Percentiles rank a stretch among this genome's conserved stretches.
Evolutionary conservation across 2,113 vertebrate species (phyloP).

Genomic region (Odocoileus virginianus): DNA sequence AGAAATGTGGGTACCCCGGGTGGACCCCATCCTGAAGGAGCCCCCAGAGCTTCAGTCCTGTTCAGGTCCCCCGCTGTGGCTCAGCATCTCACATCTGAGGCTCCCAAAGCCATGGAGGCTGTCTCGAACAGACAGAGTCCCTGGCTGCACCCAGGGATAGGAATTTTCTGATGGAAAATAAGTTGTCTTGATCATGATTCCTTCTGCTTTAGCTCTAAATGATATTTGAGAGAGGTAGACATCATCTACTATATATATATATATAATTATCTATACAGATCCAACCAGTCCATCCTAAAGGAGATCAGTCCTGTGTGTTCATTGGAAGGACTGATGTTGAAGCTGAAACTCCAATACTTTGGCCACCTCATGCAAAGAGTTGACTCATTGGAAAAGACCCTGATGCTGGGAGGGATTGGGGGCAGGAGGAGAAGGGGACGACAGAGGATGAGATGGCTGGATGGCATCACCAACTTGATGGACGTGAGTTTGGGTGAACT

Average conservation of each 20-base stretch:
- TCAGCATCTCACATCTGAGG: neutral
- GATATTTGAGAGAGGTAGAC: neutral
- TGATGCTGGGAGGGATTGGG: no score
- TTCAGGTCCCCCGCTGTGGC: neutral
- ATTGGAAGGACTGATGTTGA: no score
- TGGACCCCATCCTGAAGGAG: neutral
- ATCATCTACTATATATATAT: neutral
- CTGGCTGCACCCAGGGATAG: fast-evolving
- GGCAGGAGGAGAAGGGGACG: no score
- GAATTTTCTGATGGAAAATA: neutral
- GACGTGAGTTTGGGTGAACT: no score
- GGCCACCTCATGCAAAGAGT: fast-evolving
- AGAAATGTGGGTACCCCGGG: no score
- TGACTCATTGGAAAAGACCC: no score
- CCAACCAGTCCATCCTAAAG: no score
- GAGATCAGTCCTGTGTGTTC: no score
- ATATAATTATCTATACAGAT: neutral
- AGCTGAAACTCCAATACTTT: no score
- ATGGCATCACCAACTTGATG: no score
- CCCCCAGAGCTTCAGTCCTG: neutral
- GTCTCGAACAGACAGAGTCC: fast-evolving
- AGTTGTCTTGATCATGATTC: neutral
- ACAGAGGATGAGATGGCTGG: no score
- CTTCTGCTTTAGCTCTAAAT: neutral
- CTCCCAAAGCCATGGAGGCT: neutral